Base-by-base conservation (phyloP, 2,888 invertebrate species). In the Drosophila glabriapex region DNA sequence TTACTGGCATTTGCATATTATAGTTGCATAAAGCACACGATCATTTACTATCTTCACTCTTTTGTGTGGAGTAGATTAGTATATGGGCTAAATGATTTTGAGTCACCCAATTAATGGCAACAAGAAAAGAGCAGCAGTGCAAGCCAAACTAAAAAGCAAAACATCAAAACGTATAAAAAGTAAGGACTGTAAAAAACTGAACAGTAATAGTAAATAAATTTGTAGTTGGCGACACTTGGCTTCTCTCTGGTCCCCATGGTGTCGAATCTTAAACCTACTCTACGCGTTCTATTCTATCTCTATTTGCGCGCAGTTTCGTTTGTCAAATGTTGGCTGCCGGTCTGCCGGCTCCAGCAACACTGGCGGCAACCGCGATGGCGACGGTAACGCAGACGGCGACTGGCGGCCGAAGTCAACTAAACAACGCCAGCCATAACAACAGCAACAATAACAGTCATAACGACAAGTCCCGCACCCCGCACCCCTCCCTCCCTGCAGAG, bases 181-280 rank as follows among this genome's bases (percentile, higher is more conserved):
- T 73, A 73, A 68, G 62, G 70, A 78, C 68, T 76, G 76, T 75
- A 76, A 81, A 89, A 82, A 83, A 77, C 70, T 76, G 65, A 73
- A 66, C 66, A 71, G 68, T 73, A 67, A 67, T 80, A 81, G 73
- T 78, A 89, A 78, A 91, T 86, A 77, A 83, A 81, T 88, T 88
- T 80, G 71, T 84, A 82, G 76, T 82, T 92, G 91, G 92, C 91
- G 92, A 91, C 91, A 91, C 91, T 91, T 90, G 81, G 80, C 84
- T 91, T 87, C 89, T 46, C 46, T 46, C 25, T 90, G 82, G 91
- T 83, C 90, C 88, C 89, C 82, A 82, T 88, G 92, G 91, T 91
- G 90, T 91, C 86, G 85, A 91, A 85, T 85, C 81, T 82, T 80
- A 90, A 91, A 89, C 84, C 88, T 86, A 83, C 85, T 73, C 43